Base-by-base conservation (phyloP, 2,113 vertebrate genomes). In the Bos javanicus region DNA sequence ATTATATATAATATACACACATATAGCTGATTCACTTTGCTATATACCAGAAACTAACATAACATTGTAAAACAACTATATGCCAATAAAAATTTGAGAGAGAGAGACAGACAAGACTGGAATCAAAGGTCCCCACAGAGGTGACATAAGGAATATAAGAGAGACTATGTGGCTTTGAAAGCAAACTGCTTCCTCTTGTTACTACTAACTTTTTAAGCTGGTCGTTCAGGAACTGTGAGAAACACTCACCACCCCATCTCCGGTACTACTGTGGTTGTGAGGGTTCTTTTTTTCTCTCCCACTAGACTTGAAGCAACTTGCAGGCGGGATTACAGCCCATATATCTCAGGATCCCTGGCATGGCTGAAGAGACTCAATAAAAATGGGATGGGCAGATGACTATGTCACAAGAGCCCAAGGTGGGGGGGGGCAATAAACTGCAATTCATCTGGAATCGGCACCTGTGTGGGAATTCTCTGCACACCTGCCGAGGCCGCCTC, bases 361-460 rank as follows among this genome's bases (percentile, higher is more conserved):
- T 3, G 0, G 2, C 33, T 82, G 76, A 87, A 50, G 82, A 28
- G 57, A 71, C 88, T 67, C 89, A 39, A 86, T 43, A 82, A 89
- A 90, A 67, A 52, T 15, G 56, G 54, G 71, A 97, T 2, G 85
- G 94, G 50, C 21, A 10, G 67, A 87, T 82, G 92, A 39, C 57
- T 46, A 10, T 95, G 96, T 82, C 88, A 91, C 28, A 76, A 86
- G 91, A 89, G 78, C 93, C 94, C 82, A 19, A n/a, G 5, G n/a
- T 17, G 0, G 62, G 7, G 9, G 7, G 9, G 57, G 71, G 54
- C 46, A 76, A 82, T 82, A 94, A 82, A 93, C 78, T 71, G 30
- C 82, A 36, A 33, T 64, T 78, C 67, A 52, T 19, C 33, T 92
- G 95, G 95, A 93, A 93, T 91, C 78, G 54, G 96, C 87, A 97